These are phyloP conservation scores for Koerneria pararmatus DNA, from an alignment of 2,888 invertebrate genomes.

Conservation along the genomic window DNA sequence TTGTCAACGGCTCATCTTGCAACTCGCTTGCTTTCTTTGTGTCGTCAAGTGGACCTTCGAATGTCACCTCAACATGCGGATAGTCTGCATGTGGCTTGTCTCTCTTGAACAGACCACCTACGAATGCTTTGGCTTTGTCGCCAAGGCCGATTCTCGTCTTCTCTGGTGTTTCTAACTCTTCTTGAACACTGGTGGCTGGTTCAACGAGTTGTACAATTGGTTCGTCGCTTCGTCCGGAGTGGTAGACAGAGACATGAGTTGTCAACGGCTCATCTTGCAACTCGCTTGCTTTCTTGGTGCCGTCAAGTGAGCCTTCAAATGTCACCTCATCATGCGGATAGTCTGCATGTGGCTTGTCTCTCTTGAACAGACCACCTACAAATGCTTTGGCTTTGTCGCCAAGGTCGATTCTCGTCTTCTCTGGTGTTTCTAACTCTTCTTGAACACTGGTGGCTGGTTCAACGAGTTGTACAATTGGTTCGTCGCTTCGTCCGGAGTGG, in stretches of 20 bases:
- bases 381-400: no score
- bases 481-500: constrained; percentile 3
- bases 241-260: not conserved
- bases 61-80: not conserved
- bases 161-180: constrained; percentile 10
- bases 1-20: not conserved
- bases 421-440: no score
- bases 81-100: constrained; percentile 10
- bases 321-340: not conserved
- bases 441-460: no score
- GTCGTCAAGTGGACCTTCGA: constrained; percentile 9
- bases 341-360: no score
- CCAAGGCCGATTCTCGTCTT: constrained; percentile 11
- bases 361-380: no score
- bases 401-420: no score
- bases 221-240: no score
- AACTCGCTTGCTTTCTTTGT: not conserved
- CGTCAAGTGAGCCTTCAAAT: not conserved
- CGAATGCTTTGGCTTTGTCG: not conserved
- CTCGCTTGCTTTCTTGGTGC: not conserved
- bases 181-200: no score
- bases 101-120: constrained; percentile 5
- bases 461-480: not conserved
- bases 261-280: not conserved
- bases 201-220: no score